Conservation (phyloP, 2,888 invertebrate species). For the Cantharis flavilabris region DNA sequence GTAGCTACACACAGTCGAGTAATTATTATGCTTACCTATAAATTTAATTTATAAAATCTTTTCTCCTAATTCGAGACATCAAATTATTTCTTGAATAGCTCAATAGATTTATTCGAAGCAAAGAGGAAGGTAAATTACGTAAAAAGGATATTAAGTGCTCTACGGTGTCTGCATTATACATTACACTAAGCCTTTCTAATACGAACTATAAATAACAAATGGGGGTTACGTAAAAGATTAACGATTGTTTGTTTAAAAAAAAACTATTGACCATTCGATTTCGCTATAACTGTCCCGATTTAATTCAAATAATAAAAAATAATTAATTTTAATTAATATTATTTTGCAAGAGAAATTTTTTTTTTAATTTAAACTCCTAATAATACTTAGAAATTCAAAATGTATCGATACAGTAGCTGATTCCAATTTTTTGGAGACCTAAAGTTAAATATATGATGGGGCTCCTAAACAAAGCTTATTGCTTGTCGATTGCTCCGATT, state of each 20-base stretch:
- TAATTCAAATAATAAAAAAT: not conserved
- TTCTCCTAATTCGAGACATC: not conserved
- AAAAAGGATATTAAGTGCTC: constrained; percentile 1
- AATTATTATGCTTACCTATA: not conserved
- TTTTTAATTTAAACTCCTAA: not conserved
- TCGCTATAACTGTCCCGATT: not conserved
- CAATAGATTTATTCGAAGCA: not conserved
- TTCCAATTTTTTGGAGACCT: no score
- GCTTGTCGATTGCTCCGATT: no score
- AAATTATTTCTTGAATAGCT: not conserved
- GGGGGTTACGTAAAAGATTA: not conserved
- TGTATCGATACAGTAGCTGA: no score
- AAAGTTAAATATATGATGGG: no score
- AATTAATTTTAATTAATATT: not conserved
- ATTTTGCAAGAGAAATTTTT: not conserved
- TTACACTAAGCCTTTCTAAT: not conserved
- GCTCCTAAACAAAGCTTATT: no score
- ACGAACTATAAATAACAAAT: not conserved
- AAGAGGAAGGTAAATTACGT: constrained; percentile 1
- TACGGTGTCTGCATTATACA: not conserved
- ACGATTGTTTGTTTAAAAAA: constrained; percentile 1
- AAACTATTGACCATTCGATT: not conserved
- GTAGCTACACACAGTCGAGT: not conserved
- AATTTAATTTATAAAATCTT: not conserved
- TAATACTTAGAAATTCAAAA: no score